Percentiles rank a stretch among this genome's conserved stretches.
These are phyloP conservation scores for Callinectes sapidus DNA, from an alignment of 2,888 invertebrate species.

Conservation along the genomic window DNA sequence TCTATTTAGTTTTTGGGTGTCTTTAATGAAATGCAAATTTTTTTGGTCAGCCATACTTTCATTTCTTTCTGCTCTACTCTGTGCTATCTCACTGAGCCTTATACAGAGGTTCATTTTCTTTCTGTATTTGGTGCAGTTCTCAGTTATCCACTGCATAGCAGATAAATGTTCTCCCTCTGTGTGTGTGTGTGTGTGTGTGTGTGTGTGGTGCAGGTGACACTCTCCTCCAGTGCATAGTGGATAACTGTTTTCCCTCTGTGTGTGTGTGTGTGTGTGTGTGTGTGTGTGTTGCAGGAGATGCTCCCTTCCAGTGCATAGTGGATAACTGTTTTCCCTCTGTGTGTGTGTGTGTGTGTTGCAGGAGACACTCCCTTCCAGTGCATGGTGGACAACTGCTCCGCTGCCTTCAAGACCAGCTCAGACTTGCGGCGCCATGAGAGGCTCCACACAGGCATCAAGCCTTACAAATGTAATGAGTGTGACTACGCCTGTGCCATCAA, in stretches of 20 bases:
- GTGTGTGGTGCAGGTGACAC: no score
- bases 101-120: not conserved
- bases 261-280: no score
- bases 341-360: slow-evolving; percentile 70
- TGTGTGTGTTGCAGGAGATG: no score
- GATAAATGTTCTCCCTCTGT: slow-evolving; percentile 75
- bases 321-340: no score
- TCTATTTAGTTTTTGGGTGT: not conserved
- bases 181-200: no score
- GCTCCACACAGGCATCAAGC: slow-evolving; percentile 74
- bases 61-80: not conserved
- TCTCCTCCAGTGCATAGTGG: no score
- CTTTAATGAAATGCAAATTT: not conserved
- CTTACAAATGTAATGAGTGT: slow-evolving; percentile 67
- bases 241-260: no score
- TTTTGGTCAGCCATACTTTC: no score
- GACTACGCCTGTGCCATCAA: slow-evolving; percentile 71
- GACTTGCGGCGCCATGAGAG: slow-evolving; percentile 77
- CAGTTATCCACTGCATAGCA: slow-evolving; percentile 75
- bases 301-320: no score
- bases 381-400: slow-evolving; percentile 75
- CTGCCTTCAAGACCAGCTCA: slow-evolving; percentile 78
- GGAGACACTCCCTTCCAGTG: slow-evolving; percentile 75
- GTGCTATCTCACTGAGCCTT: not conserved
- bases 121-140: slow-evolving; percentile 73